Percentiles rank a stretch among this genome's conserved stretches.
Conservation (phyloP, 2,888 invertebrate species). For the Morpho achilles region DNA sequence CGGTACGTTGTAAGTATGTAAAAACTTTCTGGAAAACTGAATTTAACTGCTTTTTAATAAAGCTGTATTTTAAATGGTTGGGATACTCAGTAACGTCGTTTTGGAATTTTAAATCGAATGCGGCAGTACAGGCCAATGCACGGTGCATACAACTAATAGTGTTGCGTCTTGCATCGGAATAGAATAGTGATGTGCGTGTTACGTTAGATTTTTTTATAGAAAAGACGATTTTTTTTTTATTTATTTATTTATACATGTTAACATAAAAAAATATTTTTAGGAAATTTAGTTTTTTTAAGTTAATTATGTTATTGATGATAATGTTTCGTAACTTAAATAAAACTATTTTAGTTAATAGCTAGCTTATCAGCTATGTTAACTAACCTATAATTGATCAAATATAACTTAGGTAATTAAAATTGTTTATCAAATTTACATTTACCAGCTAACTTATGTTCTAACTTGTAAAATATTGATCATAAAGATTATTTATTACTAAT, state of each 20-base stretch:
- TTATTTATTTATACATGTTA: slow-evolving; percentile 4
- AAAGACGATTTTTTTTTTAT: neutral
- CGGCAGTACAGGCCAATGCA: slow-evolving; percentile 77
- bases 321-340: too few relatives aligned
- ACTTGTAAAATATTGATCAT: too few relatives aligned
- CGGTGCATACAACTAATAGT: slow-evolving; percentile 79
- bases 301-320: too few relatives aligned
- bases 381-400: too few relatives aligned
- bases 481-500: too few relatives aligned
- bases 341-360: too few relatives aligned
- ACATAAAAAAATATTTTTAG: too few relatives aligned
- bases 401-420: too few relatives aligned
- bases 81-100: slow-evolving; percentile 37
- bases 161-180: slow-evolving; percentile 50
- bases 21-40: slow-evolving; percentile 13
- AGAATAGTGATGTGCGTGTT: slow-evolving; percentile 33
- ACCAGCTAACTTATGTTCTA: too few relatives aligned
- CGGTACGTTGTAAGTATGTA: slow-evolving; percentile 11
- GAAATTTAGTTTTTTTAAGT: neutral
- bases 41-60: slow-evolving; percentile 14
- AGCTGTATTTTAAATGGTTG: slow-evolving; percentile 27
- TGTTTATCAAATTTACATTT: too few relatives aligned
- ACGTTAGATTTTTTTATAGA: slow-evolving; percentile 25
- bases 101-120: slow-evolving; percentile 34
- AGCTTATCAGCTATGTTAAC: too few relatives aligned